A percentile compares a stretch with the other conserved stretches of the same genome.
Evolutionary conservation across 2,797 vertebrate genomes (phyloP).

Genomic region (Aplochiton taeniatus): DNA sequence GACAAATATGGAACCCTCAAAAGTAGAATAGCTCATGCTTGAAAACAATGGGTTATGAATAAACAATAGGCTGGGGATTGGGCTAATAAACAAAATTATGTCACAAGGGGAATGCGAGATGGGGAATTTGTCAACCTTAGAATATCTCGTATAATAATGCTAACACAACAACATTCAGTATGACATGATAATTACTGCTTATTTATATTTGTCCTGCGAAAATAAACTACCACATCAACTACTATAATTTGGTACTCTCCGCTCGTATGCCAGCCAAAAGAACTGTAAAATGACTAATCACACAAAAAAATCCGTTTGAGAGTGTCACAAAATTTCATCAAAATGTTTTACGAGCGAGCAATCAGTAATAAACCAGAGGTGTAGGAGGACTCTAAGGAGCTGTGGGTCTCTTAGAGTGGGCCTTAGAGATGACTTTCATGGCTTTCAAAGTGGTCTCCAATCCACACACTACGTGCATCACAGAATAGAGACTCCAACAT

Average conservation of each 20-base stretch:
- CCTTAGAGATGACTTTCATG: conserved; percentile 55
- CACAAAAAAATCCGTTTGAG: conserved; percentile 32
- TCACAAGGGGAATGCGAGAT: conserved; percentile 48
- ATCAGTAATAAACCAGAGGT: conserved; percentile 30
- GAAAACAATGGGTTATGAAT: conserved; percentile 79
- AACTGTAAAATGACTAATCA: conserved; percentile 10
- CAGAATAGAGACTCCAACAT: conserved; percentile 48
- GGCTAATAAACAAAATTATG: conserved; percentile 71
- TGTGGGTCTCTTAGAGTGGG: conserved; percentile 26
- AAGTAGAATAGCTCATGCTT: conserved; percentile 67
- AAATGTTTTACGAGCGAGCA: conserved; percentile 22
- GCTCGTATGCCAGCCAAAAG: not conserved
- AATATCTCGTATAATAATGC: conserved; percentile 24
- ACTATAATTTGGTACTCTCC: conserved; percentile 1
- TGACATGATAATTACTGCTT: conserved; percentile 26
- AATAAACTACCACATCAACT: conserved; percentile 24
- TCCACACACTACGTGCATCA: conserved; percentile 36
- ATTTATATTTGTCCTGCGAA: conserved; percentile 16
- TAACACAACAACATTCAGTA: conserved; percentile 45
- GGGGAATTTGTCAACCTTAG: conserved; percentile 28
- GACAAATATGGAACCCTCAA: conserved; percentile 89
- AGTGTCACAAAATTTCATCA: conserved; percentile 27
- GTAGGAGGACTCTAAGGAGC: conserved; percentile 36
- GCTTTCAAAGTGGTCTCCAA: conserved; percentile 47
- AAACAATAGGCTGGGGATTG: conserved; percentile 64